Base-by-base conservation (phyloP, 2,888 invertebrate species). In the Escarpia spicata region DNA sequence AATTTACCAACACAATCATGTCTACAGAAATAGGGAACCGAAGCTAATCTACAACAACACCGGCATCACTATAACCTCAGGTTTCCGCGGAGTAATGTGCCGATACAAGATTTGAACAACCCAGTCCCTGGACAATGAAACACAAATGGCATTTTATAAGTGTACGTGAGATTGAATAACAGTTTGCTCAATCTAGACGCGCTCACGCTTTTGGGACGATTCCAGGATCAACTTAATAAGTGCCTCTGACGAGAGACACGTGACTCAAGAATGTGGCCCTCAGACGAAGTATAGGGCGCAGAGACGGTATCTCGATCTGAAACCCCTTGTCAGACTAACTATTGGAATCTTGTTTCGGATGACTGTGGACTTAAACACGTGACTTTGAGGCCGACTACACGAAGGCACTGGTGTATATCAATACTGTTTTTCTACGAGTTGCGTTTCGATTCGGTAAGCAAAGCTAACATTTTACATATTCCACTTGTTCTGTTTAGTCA, bases 361-460 rank as follows among this genome's bases (percentile, higher is more conserved):
- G 75, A 75, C 6, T 75, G 75, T 75, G 19, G 75, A 26, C 75
- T 75, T 4, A 75, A 75, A 4, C 75, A 19, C 75, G 75, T 75
- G 75, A 75, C 75, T 75, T 15, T 15, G 26, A 26, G 19, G 26
- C 60, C 26, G 60, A 19, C 60, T 15, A 60, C 12, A 60, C 75
- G 75, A 75, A 75, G 26, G 75, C n/a, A 75, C 75, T 75, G 75
- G 6, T 75, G 75, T 75, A 26, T n/a, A 75, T 75, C 75, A 75
- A 75, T 26, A 75, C 75, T 15, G 75, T 75, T 75, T 75, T 75
- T 75, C 75, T 75, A n/a, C 75, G 75, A 26, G 75, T 75, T 75
- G 75, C n/a, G 75, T 75, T 26, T 75, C 26, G 75, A 75, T 75
- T 75, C 75, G 75, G 75, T 75, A 75, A 75, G 75, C 75, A n/a